A percentile compares a stretch with the other conserved stretches of the same genome.
These are phyloP conservation scores for Polydrusus cervinus DNA, from an alignment of 2,888 invertebrate species.

Conservation along the genomic window DNA sequence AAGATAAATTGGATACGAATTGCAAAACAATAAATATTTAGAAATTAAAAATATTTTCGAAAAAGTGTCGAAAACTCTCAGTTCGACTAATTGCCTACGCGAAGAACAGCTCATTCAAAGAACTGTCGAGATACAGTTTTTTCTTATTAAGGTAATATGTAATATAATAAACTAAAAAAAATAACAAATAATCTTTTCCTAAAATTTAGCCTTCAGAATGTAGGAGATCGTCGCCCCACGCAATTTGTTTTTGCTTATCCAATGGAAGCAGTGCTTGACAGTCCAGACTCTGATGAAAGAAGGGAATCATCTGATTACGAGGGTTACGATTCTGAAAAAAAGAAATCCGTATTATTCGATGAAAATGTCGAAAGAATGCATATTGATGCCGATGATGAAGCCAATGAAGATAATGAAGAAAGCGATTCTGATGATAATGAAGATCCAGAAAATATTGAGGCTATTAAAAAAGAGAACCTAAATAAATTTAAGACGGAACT, in stretches of 20 bases:
- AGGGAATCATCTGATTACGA: slow-evolving; percentile 35
- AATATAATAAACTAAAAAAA: too few species aligned
- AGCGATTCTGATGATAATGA: slow-evolving; percentile 17
- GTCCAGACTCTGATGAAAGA: slow-evolving; percentile 19
- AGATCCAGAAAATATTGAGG: neutral
- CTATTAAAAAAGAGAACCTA: neutral
- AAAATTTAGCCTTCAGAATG: slow-evolving; percentile 35
- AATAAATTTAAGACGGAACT: slow-evolving; percentile 16
- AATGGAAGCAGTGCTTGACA: slow-evolving; percentile 41
- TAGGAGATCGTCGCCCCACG: slow-evolving; percentile 61
- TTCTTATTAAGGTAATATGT: too few species aligned
- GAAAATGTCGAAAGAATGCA: slow-evolving; percentile 61
- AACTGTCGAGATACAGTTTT: too few species aligned
- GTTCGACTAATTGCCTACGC: too few species aligned
- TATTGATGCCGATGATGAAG: slow-evolving; percentile 58
- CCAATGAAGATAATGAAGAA: slow-evolving; percentile 55
- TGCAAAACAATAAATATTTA: too few species aligned
- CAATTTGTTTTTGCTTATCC: slow-evolving; percentile 59
- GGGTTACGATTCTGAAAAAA: slow-evolving; percentile 55
- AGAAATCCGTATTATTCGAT: slow-evolving; percentile 61
- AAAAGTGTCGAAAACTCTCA: too few species aligned
- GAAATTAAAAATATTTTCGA: too few species aligned
- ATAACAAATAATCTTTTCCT: too few species aligned
- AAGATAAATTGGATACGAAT: too few species aligned
- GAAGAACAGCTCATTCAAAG: too few species aligned